phyloP scores from a whole-genome alignment of 2,113 vertebrate species.

The Gadus chalcogrammus region DNA sequence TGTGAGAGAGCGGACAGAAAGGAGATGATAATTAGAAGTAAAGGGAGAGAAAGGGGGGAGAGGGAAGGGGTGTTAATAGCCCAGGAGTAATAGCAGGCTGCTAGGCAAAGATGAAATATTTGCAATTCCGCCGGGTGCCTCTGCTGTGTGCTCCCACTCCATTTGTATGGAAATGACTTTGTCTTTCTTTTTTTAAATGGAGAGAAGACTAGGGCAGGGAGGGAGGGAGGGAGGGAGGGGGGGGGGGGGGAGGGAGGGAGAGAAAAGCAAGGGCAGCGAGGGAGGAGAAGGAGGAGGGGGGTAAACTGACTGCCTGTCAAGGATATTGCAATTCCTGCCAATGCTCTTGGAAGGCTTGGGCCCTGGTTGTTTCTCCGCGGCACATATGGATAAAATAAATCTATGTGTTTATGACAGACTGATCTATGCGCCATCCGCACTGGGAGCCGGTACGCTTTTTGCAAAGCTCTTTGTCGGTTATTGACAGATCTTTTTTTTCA shows the following conservation, averaged over 20 bases:
- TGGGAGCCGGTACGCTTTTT: conserved; percentile 49
- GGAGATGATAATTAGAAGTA: not conserved
- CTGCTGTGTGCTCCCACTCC: conserved; percentile 72
- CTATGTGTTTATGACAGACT: conserved; percentile 64
- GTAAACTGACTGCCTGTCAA: conserved; percentile 52
- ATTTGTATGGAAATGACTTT: conserved; percentile 83
- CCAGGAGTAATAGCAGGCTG: conserved; percentile 64
- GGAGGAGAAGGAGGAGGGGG: conserved; percentile 24
- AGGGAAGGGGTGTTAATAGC: conserved; percentile 53
- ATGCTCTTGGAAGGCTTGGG: conserved; percentile 53
- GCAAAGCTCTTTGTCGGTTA: conserved; percentile 63
- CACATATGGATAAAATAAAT: conserved; percentile 68
- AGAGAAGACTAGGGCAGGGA: conserved; percentile 49
- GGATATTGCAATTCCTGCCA: conserved; percentile 64
- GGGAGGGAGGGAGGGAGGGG: no score
- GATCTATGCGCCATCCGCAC: conserved; percentile 48
- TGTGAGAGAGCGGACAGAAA: conserved; percentile 1
- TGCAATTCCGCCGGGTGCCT: conserved; percentile 74
- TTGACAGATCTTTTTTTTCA: conserved; percentile 46
- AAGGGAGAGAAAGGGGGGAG: conserved; percentile 17
- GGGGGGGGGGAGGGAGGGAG: conserved; percentile 33
- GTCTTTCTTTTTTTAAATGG: conserved; percentile 64
- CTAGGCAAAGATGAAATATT: conserved; percentile 78
- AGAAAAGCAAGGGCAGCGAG: conserved; percentile 29
- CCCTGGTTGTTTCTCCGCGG: conserved; percentile 43